Evolutionary conservation across 2,113 vertebrate species (phyloP).

Genomic region (Chiloscyllium plagiosum): DNA sequence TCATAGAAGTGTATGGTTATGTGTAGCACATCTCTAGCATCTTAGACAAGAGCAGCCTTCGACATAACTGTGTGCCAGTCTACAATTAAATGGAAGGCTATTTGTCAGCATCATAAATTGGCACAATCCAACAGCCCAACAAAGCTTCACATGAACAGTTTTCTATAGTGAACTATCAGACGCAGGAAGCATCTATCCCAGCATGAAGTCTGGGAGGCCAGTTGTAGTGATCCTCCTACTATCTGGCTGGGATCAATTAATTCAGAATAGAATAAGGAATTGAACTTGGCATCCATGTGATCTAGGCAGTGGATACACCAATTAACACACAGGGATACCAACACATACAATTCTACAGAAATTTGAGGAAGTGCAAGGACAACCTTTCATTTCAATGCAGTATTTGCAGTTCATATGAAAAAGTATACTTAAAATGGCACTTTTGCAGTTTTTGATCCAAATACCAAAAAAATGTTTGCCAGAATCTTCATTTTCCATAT

Average conservation of each 20-base stretch:
- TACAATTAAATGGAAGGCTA: background rate
- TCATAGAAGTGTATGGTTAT: background rate
- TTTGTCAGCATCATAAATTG: background rate
- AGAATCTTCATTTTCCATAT: background rate
- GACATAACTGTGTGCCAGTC: background rate
- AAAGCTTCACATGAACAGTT: background rate
- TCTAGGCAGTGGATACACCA: too few relatives aligned
- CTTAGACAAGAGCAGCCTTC: background rate
- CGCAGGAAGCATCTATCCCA: background rate
- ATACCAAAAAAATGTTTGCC: background rate
- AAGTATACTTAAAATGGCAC: background rate
- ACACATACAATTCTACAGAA: background rate
- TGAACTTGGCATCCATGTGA: background rate
- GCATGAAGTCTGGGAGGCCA: background rate
- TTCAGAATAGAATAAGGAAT: background rate
- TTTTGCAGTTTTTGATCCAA: background rate
- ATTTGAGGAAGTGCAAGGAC: background rate
- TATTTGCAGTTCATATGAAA: background rate
- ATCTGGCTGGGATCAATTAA: background rate
- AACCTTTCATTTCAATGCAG: background rate
- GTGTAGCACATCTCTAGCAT: background rate
- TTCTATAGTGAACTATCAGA: background rate
- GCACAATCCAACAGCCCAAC: background rate
- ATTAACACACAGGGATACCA: background rate
- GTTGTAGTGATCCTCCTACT: background rate